Percentiles rank a stretch among this genome's conserved stretches.
These are phyloP conservation scores for Cisticola juncidis DNA, from an alignment of 2,113 vertebrate species.

Conservation along the genomic window DNA sequence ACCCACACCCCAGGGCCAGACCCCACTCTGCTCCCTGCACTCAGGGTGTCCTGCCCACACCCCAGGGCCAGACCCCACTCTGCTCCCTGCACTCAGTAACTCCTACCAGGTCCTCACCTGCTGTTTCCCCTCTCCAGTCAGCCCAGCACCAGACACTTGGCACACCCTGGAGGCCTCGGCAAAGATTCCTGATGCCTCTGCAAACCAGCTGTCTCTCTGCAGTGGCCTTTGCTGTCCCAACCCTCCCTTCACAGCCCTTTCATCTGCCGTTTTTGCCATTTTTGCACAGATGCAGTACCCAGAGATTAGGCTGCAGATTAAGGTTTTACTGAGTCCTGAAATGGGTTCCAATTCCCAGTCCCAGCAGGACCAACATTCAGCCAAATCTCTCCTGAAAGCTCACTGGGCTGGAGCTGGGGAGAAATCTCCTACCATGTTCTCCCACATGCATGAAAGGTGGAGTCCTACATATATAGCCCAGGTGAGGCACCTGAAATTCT, in stretches of 20 bases:
- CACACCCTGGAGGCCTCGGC: fast-evolving
- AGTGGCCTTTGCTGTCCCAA: neutral
- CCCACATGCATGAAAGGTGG: neutral
- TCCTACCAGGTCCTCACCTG: neutral
- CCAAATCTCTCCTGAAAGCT: neutral
- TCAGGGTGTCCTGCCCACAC: too few relatives aligned
- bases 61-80: too few relatives aligned
- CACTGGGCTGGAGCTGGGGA: neutral
- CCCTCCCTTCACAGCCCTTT: neutral
- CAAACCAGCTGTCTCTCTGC: neutral
- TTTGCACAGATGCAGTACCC: conserved; percentile 1
- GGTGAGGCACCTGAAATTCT: neutral
- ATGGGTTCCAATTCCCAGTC: conserved; percentile 8
- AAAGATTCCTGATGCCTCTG: neutral
- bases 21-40: too few relatives aligned
- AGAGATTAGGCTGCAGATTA: conserved; percentile 52
- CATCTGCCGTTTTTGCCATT: neutral
- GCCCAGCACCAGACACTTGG: neutral
- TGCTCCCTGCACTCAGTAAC: neutral
- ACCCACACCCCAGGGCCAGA: too few relatives aligned
- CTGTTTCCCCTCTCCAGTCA: neutral
- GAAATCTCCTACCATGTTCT: neutral
- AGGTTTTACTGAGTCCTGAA: conserved; percentile 27
- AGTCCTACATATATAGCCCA: neutral
- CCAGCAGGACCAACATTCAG: neutral